Conservation (phyloP, 2,888 invertebrate genomes). For the Phlogophora meticulosa region DNA sequence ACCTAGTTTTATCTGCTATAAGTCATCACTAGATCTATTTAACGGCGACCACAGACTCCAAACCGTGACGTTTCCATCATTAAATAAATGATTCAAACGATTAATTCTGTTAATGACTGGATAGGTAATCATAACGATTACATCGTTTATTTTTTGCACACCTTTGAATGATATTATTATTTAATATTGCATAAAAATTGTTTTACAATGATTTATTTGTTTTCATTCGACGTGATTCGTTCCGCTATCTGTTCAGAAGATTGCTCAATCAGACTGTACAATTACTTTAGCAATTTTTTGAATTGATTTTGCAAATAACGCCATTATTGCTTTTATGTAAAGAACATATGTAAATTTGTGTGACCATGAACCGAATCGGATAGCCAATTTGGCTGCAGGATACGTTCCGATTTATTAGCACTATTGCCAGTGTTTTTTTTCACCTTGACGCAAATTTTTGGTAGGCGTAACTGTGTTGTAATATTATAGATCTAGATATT, state of each 20-base stretch:
- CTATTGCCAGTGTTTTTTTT: slow-evolving; percentile 8
- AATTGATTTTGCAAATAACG: neutral
- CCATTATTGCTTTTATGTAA: neutral
- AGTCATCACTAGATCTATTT: neutral
- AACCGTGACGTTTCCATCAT: slow-evolving; percentile 38
- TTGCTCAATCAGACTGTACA: slow-evolving; percentile 7
- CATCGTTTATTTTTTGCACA: slow-evolving; percentile 26
- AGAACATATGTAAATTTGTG: slow-evolving; percentile 40
- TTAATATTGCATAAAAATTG: neutral
- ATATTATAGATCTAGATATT: too few species aligned
- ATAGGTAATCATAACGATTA: slow-evolving; percentile 26
- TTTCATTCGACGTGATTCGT: slow-evolving; percentile 2
- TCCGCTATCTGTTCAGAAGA: slow-evolving; percentile 5
- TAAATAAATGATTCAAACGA: slow-evolving; percentile 35
- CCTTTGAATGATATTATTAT: slow-evolving; percentile 12
- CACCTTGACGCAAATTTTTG: slow-evolving; percentile 4
- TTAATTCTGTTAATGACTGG: slow-evolving; percentile 33
- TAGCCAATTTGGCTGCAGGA: slow-evolving; percentile 1
- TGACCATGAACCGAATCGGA: slow-evolving; percentile 37
- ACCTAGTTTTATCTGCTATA: slow-evolving; percentile 4
- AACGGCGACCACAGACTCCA: slow-evolving; percentile 8
- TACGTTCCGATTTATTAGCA: slow-evolving; percentile 44
- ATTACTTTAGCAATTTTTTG: neutral
- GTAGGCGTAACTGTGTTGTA: neutral
- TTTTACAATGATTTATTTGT: neutral